A percentile compares a stretch with the other conserved stretches of the same genome.
These are phyloP conservation scores for Cyprinodon tularosa DNA, from an alignment of 2,113 vertebrate genomes.

Conservation along the genomic window DNA sequence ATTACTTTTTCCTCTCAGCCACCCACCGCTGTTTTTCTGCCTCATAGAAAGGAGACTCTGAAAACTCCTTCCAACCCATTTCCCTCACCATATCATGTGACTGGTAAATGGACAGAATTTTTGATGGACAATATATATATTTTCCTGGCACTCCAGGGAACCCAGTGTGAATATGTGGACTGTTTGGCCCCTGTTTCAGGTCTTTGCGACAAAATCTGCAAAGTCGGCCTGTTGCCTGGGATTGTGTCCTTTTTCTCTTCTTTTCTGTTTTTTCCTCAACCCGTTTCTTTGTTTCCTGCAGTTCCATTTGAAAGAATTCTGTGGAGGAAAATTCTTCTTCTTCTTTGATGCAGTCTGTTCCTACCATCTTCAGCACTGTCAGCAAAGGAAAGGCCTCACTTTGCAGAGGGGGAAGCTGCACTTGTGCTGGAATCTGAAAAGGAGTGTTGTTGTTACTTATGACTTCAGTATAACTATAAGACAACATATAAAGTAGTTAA, in stretches of 20 bases:
- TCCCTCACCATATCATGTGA: neutral
- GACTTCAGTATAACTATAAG: neutral
- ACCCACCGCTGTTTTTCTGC: neutral
- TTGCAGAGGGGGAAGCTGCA: neutral
- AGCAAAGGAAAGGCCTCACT: neutral
- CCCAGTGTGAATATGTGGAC: rapidly evolving
- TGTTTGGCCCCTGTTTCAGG: neutral
- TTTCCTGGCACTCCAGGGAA: neutral
- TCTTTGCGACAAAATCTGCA: neutral
- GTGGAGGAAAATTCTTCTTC: neutral
- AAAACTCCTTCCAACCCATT: neutral
- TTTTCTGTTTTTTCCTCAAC: neutral
- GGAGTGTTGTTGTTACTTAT: neutral
- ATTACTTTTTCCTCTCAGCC: neutral
- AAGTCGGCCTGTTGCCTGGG: rapidly evolving
- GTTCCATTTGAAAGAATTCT: neutral
- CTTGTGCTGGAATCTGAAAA: constrained; percentile 4
- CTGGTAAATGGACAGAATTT: neutral
- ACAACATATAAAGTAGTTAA: rapidly evolving
- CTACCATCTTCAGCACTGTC: neutral
- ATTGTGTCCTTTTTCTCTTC: neutral
- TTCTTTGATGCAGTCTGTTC: neutral
- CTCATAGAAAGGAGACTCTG: neutral
- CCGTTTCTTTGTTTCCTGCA: neutral
- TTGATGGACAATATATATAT: neutral